Base-by-base conservation (phyloP, 2,797 vertebrate genomes). In the Sciaenops ocellatus region DNA sequence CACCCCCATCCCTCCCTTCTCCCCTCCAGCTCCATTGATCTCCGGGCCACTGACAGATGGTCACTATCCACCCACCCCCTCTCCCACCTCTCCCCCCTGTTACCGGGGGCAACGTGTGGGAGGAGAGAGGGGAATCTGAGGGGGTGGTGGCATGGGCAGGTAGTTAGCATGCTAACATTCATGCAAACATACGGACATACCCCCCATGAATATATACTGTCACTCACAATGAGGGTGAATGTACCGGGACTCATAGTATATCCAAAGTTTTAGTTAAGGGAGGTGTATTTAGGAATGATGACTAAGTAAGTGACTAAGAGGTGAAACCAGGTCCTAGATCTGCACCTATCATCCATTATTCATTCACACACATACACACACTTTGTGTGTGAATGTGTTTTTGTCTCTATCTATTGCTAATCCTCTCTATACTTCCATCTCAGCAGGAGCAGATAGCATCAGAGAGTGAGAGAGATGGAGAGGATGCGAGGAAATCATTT, bases 11-110 rank as follows among this genome's bases (percentile, higher is more conserved):
- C 80, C 54, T 63, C 77, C 69, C 26, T 41, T 70, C 34, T 64
- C 69, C 78, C 78, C 69, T 80, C 85, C 64, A 72, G 55, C 78
- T 88, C 90, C 91, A 94, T 95, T 95, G 92, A 94, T 94, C 92
- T 90, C 67, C 12, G 62, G 87, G 89, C 90, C 87, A 85, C 92
- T 90, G 92, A 94, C 94, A 95, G 95, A 95, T 95, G 94, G 94
- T 91, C 92, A 91, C 82, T 76, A 84, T 83, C 79, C 76, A 66
- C 20, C 85, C 69, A 38, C 67, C 48, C 66, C 57, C 56, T 11
- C 80, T 48, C 60, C 12, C 73, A 30, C 69, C 69, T 50, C 60
- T 54, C 57, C 56, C 61, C 84, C 42, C 63, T 79, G 89, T 94
- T 89, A 92, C 90, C 42, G 89, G 68, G 89, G 87, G 85, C 87